A percentile compares a stretch with the other conserved stretches of the same genome.
Evolutionary conservation across 2,113 vertebrate genomes (phyloP).

Genomic region (Actenoides lindsayi): DNA sequence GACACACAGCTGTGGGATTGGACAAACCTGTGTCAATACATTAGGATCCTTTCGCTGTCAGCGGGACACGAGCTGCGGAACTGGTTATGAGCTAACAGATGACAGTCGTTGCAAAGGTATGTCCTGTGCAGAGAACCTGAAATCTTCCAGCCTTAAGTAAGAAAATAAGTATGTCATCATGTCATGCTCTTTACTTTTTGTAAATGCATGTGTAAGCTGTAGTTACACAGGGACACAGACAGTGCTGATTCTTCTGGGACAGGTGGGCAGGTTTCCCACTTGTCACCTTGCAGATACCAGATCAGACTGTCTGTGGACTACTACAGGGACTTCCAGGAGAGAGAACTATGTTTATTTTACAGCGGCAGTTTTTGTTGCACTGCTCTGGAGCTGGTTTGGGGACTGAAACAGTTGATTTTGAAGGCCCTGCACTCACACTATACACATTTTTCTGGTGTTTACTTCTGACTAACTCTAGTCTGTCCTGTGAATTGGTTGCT

Average conservation of each 20-base stretch:
- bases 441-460: not conserved
- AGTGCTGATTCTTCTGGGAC: not conserved
- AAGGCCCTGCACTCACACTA: not conserved
- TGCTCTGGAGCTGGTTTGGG: not conserved
- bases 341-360: not conserved
- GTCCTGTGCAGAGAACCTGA: not conserved
- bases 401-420: not conserved
- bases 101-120: slow-evolving; percentile 92
- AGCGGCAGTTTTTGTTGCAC: not conserved
- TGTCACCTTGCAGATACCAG: not conserved
- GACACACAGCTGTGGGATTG: slow-evolving; percentile 83
- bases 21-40: slow-evolving; percentile 91
- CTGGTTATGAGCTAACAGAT: slow-evolving; percentile 95
- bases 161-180: not conserved
- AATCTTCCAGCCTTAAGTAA: not conserved
- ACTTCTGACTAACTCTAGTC: not conserved
- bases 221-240: not conserved
- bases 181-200: not conserved
- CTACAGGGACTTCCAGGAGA: not conserved
- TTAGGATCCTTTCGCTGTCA: slow-evolving; percentile 91
- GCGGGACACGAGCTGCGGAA: slow-evolving; percentile 94
- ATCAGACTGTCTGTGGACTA: not conserved
- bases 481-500: not conserved
- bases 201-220: rapidly evolving
- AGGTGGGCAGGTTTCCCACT: not conserved